phyloP scores from a whole-genome alignment of 2,797 vertebrate genomes.

The Gambusia yucatana region DNA sequence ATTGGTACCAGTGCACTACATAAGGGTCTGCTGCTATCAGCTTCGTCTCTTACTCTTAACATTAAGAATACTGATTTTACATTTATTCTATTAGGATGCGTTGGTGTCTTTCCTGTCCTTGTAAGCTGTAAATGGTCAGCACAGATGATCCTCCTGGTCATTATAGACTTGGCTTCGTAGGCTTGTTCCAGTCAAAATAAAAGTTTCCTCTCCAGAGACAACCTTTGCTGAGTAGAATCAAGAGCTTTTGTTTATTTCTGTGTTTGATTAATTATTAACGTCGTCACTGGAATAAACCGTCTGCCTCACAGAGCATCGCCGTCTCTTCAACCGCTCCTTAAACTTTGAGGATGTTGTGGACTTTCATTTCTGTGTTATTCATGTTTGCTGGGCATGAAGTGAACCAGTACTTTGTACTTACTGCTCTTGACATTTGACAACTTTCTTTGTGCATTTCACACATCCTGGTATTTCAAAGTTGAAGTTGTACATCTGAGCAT shows the following conservation, averaged over 20 bases:
- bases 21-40: background rate
- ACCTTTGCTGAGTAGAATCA: background rate
- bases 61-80: background rate
- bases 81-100: background rate
- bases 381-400: background rate
- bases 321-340: background rate
- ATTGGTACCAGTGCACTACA: background rate
- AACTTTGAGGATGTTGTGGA: background rate
- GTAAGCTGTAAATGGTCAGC: background rate
- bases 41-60: too few relatives aligned
- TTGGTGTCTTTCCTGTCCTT: background rate
- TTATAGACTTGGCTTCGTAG: background rate
- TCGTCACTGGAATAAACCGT: background rate
- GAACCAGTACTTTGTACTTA: background rate
- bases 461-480: conserved; percentile 3
- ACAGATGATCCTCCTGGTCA: background rate
- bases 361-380: background rate
- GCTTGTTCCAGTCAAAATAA: background rate
- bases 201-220: background rate
- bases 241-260: background rate
- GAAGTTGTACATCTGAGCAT: conserved; percentile 6
- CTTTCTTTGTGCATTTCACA: background rate
- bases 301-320: background rate
- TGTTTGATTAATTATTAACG: background rate
- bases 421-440: conserved; percentile 4